These are phyloP conservation scores for Chaetorhynchus papuensis DNA, from an alignment of 2,113 vertebrate genomes.

Conservation along the genomic window DNA sequence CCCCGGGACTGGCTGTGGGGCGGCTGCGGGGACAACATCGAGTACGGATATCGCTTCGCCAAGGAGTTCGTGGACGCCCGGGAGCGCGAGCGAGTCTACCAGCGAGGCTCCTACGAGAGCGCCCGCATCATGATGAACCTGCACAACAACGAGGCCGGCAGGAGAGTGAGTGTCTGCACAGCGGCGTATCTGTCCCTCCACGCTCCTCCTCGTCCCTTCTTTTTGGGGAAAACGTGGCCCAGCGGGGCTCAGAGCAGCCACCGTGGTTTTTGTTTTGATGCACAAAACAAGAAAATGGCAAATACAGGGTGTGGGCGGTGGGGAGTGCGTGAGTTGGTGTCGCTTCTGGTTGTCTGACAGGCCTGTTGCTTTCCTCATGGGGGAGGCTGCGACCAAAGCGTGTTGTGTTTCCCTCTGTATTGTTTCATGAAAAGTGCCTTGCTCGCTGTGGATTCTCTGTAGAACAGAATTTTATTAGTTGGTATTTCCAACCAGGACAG, in stretches of 20 bases:
- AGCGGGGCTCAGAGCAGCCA: rapidly evolving
- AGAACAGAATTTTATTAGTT: constrained; percentile 11
- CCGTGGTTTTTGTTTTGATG: rapidly evolving
- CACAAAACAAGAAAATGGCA: background rate
- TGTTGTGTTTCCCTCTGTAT: background rate
- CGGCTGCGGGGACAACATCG: constrained; percentile 95
- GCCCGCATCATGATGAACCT: constrained; percentile 92
- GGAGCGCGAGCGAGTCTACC: constrained; percentile 90
- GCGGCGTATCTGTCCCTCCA: rapidly evolving
- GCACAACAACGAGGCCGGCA: constrained; percentile 95
- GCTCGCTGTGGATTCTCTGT: background rate
- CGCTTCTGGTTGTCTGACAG: background rate
- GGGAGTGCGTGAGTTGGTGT: background rate
- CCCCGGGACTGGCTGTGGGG: constrained; percentile 98
- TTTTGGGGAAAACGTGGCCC: rapidly evolving
- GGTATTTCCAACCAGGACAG: background rate
- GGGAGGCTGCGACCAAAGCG: background rate
- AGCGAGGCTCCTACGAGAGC: constrained; percentile 87
- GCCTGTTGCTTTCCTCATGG: background rate
- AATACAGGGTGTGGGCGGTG: background rate
- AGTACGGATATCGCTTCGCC: constrained; percentile 95
- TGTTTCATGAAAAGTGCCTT: background rate
- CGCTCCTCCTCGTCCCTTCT: rapidly evolving
- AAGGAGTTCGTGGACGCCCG: constrained; percentile 97
- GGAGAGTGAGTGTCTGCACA: constrained; percentile 78